These are phyloP conservation scores for Enoplosus armatus DNA, from an alignment of 2,797 vertebrate species.

Conservation along the genomic window DNA sequence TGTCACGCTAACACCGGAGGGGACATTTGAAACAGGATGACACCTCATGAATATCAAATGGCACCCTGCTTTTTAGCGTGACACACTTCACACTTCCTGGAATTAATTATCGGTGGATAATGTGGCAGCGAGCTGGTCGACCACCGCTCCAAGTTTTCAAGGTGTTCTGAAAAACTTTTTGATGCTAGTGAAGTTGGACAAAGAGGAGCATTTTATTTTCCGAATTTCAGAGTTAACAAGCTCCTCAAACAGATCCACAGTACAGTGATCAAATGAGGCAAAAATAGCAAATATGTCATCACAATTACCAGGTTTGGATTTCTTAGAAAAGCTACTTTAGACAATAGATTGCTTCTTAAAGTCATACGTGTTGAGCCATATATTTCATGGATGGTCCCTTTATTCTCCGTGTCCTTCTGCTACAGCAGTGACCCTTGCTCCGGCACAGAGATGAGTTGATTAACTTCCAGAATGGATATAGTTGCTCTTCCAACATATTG, in stretches of 20 bases:
- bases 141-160: conserved; percentile 58
- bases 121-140: conserved; percentile 52
- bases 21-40: conserved; percentile 73
- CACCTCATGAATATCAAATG: conserved; percentile 82
- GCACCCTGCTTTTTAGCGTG: conserved; percentile 74
- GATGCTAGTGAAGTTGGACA: conserved; percentile 32
- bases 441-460: conserved; percentile 60
- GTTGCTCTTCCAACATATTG: conserved; percentile 52
- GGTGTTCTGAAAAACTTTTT: conserved; percentile 67
- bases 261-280: conserved; percentile 31
- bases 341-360: neutral
- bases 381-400: neutral
- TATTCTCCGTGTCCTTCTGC: conserved; percentile 6
- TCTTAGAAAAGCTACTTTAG: neutral
- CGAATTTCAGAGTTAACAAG: conserved; percentile 15
- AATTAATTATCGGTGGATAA: conserved; percentile 79
- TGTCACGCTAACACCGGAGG: conserved; percentile 73
- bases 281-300: conserved; percentile 22
- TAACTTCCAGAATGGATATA: conserved; percentile 67
- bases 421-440: conserved; percentile 48
- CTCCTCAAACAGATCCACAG: conserved; percentile 26
- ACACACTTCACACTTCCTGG: conserved; percentile 76
- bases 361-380: neutral
- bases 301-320: neutral
- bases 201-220: neutral